A percentile compares a stretch with the other conserved stretches of the same genome.
These are phyloP conservation scores for Picathartes gymnocephalus DNA, from an alignment of 2,113 vertebrate genomes.

Conservation along the genomic window DNA sequence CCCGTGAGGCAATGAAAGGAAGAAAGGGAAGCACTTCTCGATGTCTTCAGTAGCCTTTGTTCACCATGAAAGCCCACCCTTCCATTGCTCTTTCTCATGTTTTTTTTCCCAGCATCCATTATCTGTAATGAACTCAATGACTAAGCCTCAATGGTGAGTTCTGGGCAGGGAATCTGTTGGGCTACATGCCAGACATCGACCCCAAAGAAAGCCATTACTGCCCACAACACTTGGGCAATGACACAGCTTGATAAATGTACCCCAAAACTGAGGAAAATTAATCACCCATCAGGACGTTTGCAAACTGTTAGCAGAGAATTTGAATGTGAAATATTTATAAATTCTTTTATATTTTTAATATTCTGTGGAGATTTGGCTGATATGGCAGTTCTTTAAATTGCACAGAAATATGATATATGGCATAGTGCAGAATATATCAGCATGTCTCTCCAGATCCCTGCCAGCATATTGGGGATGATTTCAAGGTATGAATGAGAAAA, in stretches of 20 bases:
- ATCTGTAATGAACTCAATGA: not conserved
- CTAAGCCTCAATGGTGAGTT: not conserved
- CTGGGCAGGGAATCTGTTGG: not conserved
- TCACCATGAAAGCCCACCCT: fast-evolving
- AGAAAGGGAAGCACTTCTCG: not conserved
- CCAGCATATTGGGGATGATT: not conserved
- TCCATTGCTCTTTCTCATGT: not conserved
- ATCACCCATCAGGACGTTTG: not conserved
- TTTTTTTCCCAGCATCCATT: not conserved
- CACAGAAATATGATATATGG: not conserved
- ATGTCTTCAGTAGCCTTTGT: not conserved
- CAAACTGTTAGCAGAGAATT: not conserved
- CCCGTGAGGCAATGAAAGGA: fast-evolving
- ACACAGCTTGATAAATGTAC: not conserved
- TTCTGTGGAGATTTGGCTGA: not conserved
- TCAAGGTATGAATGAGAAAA: not conserved
- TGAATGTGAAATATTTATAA: not conserved
- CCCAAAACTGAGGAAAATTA: not conserved
- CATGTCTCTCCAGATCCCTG: not conserved
- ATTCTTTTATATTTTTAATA: not conserved
- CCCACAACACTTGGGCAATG: not conserved
- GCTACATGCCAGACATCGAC: fast-evolving
- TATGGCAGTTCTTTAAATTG: not conserved
- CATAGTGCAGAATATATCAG: not conserved
- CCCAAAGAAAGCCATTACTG: not conserved